Evolutionary conservation across 2,113 vertebrate species (phyloP).

Genomic region (Callipepla californica): DNA sequence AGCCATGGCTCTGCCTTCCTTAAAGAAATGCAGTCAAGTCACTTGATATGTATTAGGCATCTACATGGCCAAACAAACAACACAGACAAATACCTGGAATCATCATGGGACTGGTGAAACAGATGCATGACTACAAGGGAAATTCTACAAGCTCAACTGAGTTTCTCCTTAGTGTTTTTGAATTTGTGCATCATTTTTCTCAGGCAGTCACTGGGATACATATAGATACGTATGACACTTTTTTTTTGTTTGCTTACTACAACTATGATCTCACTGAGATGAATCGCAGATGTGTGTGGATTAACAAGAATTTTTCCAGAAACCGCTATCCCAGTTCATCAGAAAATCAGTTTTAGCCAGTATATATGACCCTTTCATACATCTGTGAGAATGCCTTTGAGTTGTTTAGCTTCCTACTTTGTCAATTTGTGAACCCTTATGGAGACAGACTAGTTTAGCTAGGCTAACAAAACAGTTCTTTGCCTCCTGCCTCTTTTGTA

Average conservation of each 20-base stretch:
- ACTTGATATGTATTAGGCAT: background rate
- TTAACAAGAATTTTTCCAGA: background rate
- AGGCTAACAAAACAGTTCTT: background rate
- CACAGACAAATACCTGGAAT: conserved; percentile 3
- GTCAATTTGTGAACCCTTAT: background rate
- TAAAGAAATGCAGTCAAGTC: background rate
- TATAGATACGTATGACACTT: background rate
- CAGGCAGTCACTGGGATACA: background rate
- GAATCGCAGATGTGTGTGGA: background rate
- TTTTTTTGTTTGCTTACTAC: rapidly evolving
- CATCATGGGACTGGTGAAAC: background rate
- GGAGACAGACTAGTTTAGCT: background rate
- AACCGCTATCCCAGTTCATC: background rate
- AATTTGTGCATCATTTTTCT: background rate
- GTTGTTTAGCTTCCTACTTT: background rate
- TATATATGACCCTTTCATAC: background rate
- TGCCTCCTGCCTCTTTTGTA: background rate
- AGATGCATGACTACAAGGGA: background rate
- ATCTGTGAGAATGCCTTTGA: background rate
- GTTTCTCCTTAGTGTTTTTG: background rate
- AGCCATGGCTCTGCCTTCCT: background rate
- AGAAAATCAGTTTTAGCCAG: background rate
- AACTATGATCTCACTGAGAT: rapidly evolving
- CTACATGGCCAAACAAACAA: background rate
- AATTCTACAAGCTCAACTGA: background rate